Evolutionary conservation across 2,113 vertebrate species (phyloP), one percentile per base, ranked within the genome.

Genomic region (Tenebrosternarchus preto): DNA sequence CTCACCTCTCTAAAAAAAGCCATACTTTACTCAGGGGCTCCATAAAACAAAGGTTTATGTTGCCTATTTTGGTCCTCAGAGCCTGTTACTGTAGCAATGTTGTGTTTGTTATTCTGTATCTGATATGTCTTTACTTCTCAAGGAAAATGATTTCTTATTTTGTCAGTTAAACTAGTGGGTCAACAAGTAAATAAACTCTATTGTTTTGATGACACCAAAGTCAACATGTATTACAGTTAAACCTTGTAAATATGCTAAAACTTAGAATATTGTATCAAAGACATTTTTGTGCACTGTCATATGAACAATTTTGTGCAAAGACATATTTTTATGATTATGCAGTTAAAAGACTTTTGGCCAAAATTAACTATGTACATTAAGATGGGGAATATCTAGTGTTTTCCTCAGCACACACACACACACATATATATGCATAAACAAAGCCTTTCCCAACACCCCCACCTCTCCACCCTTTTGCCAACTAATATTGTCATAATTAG

Each of bases 401-500:
- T n/a, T n/a, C n/a, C n/a, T n/a, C n/a, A n/a, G n/a, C 76, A 31
- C 77, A 71, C 46, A 72, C 36, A 56, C 39, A 27, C 36, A 53
- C 17, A 55, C 69, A 64, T n/a, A 31, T 25, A 63, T 25, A 61
- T 50, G 50, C 66, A 60, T 36, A 72, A 25, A 53, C 46, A 78
- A 77, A 79, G 71, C 33, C 72, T 86, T 74, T 59, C 19, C 17
- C 22, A 25, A 63, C 73, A 74, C 16, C 72, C 73, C 74, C 76
- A 29, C 60, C 76, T 20, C 50, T 77, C 76, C 81, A 79, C 79
- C 80, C 85, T 88, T 88, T 89, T 80, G 86, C 88, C 88, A 87
- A 92, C 88, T 93, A 90, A 93, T 93, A 91, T 92, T 91, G 89
- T 89, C 90, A 92, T 93, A 94, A 94, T 94, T 94, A 94, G 92